A percentile compares a stretch with the other conserved stretches of the same genome.
phyloP scores from a whole-genome alignment of 1,140 invertebrate genomes.

The Cotesia glomerata region DNA sequence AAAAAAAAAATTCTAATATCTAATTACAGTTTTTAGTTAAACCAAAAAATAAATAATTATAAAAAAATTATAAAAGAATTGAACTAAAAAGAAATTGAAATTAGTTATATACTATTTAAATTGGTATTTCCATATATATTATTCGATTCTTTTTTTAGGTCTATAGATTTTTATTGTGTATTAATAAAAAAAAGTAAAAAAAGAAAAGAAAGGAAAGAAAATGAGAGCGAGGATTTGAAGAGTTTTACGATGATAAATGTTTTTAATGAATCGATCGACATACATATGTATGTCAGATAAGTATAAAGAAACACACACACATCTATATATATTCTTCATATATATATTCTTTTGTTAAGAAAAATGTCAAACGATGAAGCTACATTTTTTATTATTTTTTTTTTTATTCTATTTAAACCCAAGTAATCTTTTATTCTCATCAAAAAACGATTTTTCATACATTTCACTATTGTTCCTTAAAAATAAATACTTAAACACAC shows the following conservation, averaged over 20 bases:
- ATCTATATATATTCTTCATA: neutral
- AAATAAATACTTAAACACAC: too few relatives aligned
- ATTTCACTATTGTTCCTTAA: neutral
- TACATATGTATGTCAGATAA: slow-evolving; percentile 16
- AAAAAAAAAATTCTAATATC: too few relatives aligned
- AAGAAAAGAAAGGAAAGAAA: neutral
- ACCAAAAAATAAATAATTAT: too few relatives aligned
- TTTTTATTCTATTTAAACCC: neutral
- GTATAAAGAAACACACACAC: neutral
- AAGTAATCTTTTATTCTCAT: neutral
- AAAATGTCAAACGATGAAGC: slow-evolving; percentile 11
- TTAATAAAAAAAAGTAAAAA: too few relatives aligned
- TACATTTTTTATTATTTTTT: slow-evolving; percentile 17
- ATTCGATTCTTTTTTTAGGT: too few relatives aligned
- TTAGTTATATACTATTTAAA: too few relatives aligned
- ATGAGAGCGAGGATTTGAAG: neutral
- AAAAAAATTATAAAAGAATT: too few relatives aligned
- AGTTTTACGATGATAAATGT: slow-evolving; percentile 12
- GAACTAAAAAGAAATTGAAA: too few relatives aligned
- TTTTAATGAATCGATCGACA: slow-evolving; percentile 26
- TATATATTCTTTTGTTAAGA: slow-evolving; percentile 8
- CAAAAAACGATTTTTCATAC: neutral
- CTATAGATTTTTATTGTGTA: too few relatives aligned
- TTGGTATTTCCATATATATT: too few relatives aligned
- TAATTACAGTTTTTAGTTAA: too few relatives aligned